A percentile compares a stretch with the other conserved stretches of the same genome.
Conservation (phyloP, 2,888 invertebrate species). For the Bombylius major region DNA sequence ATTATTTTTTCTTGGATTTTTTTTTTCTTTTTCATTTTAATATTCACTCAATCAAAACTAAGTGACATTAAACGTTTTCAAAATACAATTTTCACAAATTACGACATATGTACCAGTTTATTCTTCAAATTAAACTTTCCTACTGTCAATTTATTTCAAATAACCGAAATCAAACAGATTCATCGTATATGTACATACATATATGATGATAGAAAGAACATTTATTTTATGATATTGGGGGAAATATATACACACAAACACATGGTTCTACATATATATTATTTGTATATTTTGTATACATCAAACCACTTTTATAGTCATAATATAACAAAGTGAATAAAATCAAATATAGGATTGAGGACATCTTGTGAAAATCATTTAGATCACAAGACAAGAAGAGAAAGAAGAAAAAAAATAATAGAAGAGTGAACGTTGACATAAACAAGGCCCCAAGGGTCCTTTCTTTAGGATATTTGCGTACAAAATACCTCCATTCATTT, state of each 20-base stretch:
- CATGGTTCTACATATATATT: background rate
- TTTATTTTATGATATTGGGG: too few species aligned
- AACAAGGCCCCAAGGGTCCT: conserved; percentile 36
- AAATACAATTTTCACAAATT: conserved; percentile 6
- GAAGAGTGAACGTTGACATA: conserved; percentile 28
- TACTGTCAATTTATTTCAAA: conserved; percentile 6
- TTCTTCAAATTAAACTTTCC: background rate
- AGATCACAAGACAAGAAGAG: conserved; percentile 1
- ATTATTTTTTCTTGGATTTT: too few species aligned
- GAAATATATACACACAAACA: too few species aligned
- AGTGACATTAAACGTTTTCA: conserved; percentile 1
- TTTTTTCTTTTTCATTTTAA: too few species aligned
- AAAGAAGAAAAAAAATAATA: too few species aligned
- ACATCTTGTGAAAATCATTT: conserved; percentile 12
- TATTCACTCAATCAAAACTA: background rate
- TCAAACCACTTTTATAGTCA: too few species aligned
- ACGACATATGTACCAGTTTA: conserved; percentile 3
- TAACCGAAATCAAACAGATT: background rate
- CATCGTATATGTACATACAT: background rate
- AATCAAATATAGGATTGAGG: conserved; percentile 5
- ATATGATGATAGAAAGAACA: background rate
- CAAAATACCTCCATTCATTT: conserved; percentile 17
- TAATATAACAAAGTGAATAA: too few species aligned
- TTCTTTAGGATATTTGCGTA: conserved; percentile 18
- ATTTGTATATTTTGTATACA: background rate